phyloP scores from a whole-genome alignment of 2,888 invertebrate genomes.

The Ctenicera cuprea region DNA sequence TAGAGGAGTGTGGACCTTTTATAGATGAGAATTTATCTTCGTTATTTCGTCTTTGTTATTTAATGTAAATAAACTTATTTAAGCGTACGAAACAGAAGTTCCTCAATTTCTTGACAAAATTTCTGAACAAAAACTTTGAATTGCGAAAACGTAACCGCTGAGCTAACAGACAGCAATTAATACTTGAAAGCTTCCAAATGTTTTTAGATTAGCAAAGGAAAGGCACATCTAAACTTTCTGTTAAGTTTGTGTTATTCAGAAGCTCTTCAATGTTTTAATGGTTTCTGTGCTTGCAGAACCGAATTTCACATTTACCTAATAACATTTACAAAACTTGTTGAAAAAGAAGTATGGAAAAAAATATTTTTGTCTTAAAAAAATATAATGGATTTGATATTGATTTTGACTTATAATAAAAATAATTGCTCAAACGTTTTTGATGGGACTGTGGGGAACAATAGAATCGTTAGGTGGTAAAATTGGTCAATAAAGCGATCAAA shows the following conservation, averaged over 20 bases:
- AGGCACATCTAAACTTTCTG: no score
- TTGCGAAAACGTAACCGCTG: neutral
- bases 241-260: no score
- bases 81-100: neutral
- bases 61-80: conserved; percentile 10
- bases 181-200: neutral
- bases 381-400: neutral
- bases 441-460: conserved; percentile 39
- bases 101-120: neutral
- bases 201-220: no score
- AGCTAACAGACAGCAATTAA: conserved; percentile 9
- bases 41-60: neutral
- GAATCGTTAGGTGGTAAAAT: conserved; percentile 39
- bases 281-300: no score
- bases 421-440: conserved; percentile 30
- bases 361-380: no score
- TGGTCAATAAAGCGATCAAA: conserved; percentile 37
- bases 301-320: no score
- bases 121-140: conserved; percentile 9
- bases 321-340: no score
- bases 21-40: no score
- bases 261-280: no score
- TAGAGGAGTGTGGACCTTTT: no score
- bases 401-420: conserved; percentile 28
- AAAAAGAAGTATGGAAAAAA: no score